A percentile compares a stretch with the other conserved stretches of the same genome.
Evolutionary conservation across 2,888 invertebrate species (phyloP).

Genomic region (Hypsopygia costalis): DNA sequence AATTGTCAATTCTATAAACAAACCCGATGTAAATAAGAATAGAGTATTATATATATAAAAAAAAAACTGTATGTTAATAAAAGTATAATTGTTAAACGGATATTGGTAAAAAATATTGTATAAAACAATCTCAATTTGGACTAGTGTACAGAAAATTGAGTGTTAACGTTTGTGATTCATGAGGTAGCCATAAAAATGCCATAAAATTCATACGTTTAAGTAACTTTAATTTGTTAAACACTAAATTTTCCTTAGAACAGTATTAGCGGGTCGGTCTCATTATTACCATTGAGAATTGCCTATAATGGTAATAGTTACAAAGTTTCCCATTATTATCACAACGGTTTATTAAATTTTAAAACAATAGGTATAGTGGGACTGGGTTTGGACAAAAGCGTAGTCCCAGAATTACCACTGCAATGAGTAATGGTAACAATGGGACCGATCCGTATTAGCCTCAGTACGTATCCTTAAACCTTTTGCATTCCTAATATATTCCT

Average conservation of each 20-base stretch:
- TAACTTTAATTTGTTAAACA: constrained; percentile 21
- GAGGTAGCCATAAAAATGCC: constrained; percentile 78
- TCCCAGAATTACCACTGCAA: too few species aligned
- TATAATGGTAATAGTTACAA: too few species aligned
- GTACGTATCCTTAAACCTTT: constrained; percentile 34
- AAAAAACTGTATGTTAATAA: constrained; percentile 58
- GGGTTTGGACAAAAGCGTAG: too few species aligned
- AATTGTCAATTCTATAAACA: constrained; percentile 73
- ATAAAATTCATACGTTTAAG: constrained; percentile 46
- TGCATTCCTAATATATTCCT: constrained; percentile 61
- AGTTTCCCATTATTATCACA: too few species aligned
- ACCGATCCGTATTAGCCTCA: constrained; percentile 46
- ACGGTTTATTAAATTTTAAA: too few species aligned
- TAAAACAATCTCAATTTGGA: constrained; percentile 45
- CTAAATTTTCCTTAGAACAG: constrained; percentile 37
- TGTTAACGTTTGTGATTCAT: constrained; percentile 71
- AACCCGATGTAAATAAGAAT: constrained; percentile 70
- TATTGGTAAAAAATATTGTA: constrained; percentile 57
- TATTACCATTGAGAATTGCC: too few species aligned
- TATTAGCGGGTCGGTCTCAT: too few species aligned
- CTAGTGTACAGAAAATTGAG: constrained; percentile 51
- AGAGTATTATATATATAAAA: constrained; percentile 42
- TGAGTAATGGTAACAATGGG: too few species aligned
- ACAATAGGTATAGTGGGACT: too few species aligned
- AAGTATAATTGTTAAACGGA: constrained; percentile 61